A percentile compares a stretch with the other conserved stretches of the same genome.
These are phyloP conservation scores for Python bivittatus DNA, from an alignment of 2,113 vertebrate species.

Conservation along the genomic window DNA sequence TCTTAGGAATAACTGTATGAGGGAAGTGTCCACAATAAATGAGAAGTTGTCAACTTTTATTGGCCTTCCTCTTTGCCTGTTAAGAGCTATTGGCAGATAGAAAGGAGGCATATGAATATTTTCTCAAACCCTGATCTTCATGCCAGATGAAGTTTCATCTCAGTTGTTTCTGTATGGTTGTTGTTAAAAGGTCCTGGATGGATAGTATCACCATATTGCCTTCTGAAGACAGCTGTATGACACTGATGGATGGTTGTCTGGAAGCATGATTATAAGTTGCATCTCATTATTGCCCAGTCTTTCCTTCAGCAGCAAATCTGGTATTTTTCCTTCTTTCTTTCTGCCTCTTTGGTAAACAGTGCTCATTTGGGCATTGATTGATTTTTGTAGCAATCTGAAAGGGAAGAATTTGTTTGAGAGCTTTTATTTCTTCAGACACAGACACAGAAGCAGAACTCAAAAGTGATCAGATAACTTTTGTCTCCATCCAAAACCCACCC, in stretches of 20 bases:
- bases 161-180: background rate
- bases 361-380: background rate
- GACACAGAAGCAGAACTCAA: background rate
- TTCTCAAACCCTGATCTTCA: background rate
- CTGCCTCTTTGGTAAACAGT: background rate
- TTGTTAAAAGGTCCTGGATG: background rate
- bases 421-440: background rate
- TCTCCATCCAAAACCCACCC: background rate
- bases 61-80: background rate
- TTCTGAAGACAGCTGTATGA: background rate
- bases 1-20: background rate
- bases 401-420: background rate
- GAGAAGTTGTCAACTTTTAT: background rate
- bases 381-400: background rate
- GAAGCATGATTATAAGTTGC: background rate
- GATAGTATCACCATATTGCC: background rate
- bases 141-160: background rate
- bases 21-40: background rate
- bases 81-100: background rate
- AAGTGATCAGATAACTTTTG: background rate
- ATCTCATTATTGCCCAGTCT: background rate
- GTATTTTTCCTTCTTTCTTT: constrained; percentile 4
- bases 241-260: background rate
- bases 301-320: background rate
- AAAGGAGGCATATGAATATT: background rate